Evolutionary conservation across 2,888 invertebrate species (phyloP).

Genomic region (Ditula angustiorana): DNA sequence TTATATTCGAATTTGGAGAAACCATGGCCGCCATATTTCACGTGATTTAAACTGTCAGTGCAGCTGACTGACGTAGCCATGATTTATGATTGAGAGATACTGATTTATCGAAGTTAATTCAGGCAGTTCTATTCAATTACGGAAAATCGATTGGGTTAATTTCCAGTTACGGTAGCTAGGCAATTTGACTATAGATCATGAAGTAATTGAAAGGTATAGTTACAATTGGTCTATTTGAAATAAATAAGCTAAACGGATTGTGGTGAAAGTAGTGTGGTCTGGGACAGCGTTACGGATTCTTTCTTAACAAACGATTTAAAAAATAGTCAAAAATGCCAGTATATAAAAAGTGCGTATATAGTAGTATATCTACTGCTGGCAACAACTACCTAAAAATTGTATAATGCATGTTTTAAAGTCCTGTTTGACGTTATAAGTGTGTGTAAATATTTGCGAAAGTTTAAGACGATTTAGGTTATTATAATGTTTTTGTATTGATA

Average conservation of each 20-base stretch:
- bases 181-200: slow-evolving; percentile 28
- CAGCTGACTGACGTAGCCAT: slow-evolving; percentile 56
- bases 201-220: slow-evolving; percentile 24
- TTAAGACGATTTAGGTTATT: too few relatives aligned
- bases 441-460: too few relatives aligned
- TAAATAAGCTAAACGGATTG: not conserved
- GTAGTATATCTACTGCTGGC: too few relatives aligned
- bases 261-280: not conserved
- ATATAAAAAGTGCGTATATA: too few relatives aligned
- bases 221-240: not conserved
- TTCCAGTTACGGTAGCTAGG: slow-evolving; percentile 49
- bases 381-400: too few relatives aligned
- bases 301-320: too few relatives aligned
- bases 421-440: too few relatives aligned
- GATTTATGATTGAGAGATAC: slow-evolving; percentile 64
- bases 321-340: too few relatives aligned
- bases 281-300: too few relatives aligned
- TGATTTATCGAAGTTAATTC: slow-evolving; percentile 71
- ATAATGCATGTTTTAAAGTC: too few relatives aligned
- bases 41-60: slow-evolving; percentile 68
- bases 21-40: slow-evolving; percentile 70
- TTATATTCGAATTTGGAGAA: slow-evolving; percentile 70
- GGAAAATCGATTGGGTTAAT: slow-evolving; percentile 45
- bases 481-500: too few relatives aligned
- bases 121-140: slow-evolving; percentile 71